Conservation (phyloP, 1,140 invertebrate genomes). For the Prorops nasuta region DNA sequence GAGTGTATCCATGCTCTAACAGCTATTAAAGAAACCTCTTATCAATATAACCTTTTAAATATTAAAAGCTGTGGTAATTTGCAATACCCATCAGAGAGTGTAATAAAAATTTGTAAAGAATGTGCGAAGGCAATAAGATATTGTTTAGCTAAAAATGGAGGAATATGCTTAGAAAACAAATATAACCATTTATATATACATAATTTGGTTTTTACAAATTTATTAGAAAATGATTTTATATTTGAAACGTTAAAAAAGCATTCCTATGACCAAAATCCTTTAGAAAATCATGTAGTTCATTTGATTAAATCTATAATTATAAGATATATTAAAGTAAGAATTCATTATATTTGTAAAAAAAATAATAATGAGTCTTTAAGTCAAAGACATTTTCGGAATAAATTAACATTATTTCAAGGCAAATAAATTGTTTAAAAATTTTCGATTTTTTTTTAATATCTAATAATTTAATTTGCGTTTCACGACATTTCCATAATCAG, state of each 20-base stretch:
- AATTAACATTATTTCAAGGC: not conserved
- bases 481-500: no score
- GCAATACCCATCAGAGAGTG: not conserved
- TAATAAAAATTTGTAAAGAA: not conserved
- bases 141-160: not conserved
- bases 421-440: no score
- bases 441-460: no score
- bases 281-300: constrained; percentile 1
- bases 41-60: no score
- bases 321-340: not conserved
- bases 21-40: not conserved
- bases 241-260: not conserved
- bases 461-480: no score
- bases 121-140: not conserved
- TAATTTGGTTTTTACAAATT: not conserved
- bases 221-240: not conserved
- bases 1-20: not conserved
- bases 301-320: not conserved
- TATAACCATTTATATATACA: not conserved
- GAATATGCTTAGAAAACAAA: not conserved
- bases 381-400: not conserved
- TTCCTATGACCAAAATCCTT: not conserved
- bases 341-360: not conserved
- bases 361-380: not conserved
- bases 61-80: not conserved